Evolutionary conservation across 2,797 vertebrate species (phyloP).

Genomic region (Myotis myotis): DNA sequence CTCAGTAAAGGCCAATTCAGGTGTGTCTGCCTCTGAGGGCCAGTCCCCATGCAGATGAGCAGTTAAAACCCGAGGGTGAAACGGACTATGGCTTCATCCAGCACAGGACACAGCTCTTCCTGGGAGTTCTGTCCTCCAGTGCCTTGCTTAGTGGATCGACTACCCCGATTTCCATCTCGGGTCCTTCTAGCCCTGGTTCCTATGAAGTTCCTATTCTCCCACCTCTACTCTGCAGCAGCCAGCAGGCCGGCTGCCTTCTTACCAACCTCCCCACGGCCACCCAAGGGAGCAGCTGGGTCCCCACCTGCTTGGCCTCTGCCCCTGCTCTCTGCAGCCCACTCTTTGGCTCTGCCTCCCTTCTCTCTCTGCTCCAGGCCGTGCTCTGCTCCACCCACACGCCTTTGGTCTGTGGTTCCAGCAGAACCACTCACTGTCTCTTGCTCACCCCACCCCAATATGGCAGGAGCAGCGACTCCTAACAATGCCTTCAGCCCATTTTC

Average conservation of each 20-base stretch:
- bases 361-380: background rate
- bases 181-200: background rate
- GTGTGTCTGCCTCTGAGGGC: background rate
- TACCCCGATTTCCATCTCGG: background rate
- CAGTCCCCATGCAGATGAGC: background rate
- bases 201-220: background rate
- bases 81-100: background rate
- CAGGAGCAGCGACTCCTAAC: background rate
- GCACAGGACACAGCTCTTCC: background rate
- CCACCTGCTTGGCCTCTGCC: background rate
- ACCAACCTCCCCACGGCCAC: background rate
- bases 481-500: background rate
- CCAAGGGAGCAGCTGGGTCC: background rate
- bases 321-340: background rate
- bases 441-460: background rate
- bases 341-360: background rate
- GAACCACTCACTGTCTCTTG: background rate
- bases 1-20: background rate
- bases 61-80: background rate
- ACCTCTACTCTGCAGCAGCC: background rate
- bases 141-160: background rate
- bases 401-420: slow-evolving; percentile 34
- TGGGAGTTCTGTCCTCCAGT: background rate
- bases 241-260: background rate
- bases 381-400: background rate